phyloP scores from a whole-genome alignment of 2,888 invertebrate genomes.

The Cephus spinipes region DNA sequence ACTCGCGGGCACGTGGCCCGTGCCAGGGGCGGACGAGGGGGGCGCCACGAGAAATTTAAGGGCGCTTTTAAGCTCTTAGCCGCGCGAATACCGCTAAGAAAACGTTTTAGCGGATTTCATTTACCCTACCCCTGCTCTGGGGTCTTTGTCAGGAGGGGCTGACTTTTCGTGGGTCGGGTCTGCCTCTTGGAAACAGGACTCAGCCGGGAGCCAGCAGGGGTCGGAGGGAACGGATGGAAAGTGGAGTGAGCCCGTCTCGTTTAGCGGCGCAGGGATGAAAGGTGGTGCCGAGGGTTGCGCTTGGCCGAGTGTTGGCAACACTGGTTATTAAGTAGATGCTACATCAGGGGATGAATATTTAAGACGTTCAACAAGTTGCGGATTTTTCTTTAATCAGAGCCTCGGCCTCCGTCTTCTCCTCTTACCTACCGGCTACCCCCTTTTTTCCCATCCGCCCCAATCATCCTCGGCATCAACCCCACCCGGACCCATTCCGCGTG shows the following conservation, averaged over 20 bases:
- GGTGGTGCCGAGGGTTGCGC: slow-evolving; percentile 2
- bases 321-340: slow-evolving; percentile 64
- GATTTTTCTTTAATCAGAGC: slow-evolving; percentile 60
- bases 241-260: not conserved
- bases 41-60: slow-evolving; percentile 51
- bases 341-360: slow-evolving; percentile 65
- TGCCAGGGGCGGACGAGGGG: not conserved
- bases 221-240: slow-evolving; percentile 9
- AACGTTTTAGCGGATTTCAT: slow-evolving; percentile 62
- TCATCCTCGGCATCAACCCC: not conserved
- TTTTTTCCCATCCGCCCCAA: not conserved
- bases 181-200: not conserved
- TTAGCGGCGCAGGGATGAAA: slow-evolving; percentile 32
- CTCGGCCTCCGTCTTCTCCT: not conserved
- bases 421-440: slow-evolving; percentile 9
- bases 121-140: slow-evolving; percentile 33
- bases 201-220: slow-evolving; percentile 3
- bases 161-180: not conserved
- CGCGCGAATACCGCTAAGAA: slow-evolving; percentile 57
- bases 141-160: slow-evolving; percentile 5
- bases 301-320: slow-evolving; percentile 52
- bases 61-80: slow-evolving; percentile 62
- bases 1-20: not conserved
- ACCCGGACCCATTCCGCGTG: not conserved
- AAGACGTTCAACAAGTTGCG: slow-evolving; percentile 66